These are phyloP conservation scores for Galeopsomyia nigrocyanea DNA, from an alignment of 2,888 invertebrate species.

Conservation along the genomic window DNA sequence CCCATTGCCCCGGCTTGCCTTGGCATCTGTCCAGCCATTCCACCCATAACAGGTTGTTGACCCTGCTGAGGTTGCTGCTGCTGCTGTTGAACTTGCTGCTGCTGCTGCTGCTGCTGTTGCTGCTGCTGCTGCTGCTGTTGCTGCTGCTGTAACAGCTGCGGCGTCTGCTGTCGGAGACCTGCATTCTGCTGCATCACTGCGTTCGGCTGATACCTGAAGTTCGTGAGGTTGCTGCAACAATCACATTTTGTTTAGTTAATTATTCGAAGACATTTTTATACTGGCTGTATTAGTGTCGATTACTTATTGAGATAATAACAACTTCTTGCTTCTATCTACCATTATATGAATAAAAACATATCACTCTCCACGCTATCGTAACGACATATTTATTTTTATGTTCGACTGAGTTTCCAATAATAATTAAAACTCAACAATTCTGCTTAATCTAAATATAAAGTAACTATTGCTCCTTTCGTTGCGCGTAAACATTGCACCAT, in stretches of 20 bases:
- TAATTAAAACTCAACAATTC: no score
- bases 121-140: constrained; percentile 70
- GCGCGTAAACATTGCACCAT: no score
- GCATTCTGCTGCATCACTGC: constrained; percentile 68
- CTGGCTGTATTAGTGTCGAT: no score
- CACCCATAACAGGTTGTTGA: constrained; percentile 65
- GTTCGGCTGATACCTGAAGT: constrained; percentile 64
- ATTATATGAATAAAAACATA: no score
- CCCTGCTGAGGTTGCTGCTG: constrained; percentile 71
- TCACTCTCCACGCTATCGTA: no score
- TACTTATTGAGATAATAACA: no score
- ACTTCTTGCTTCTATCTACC: no score
- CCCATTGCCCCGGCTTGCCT: constrained; percentile 65
- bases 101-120: constrained; percentile 67
- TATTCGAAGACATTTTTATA: constrained; percentile 24
- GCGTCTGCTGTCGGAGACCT: constrained; percentile 64
- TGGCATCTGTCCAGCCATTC: constrained; percentile 63
- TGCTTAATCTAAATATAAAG: no score
- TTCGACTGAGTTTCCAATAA: no score
- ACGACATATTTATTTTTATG: no score
- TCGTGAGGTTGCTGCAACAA: constrained; percentile 29
- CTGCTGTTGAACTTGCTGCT: constrained; percentile 71
- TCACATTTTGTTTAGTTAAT: not conserved
- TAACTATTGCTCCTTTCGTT: no score
- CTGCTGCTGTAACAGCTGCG: constrained; percentile 70